These are phyloP conservation scores for Pycnomerus fuliginosus DNA, from an alignment of 2,888 invertebrate species.

Conservation along the genomic window DNA sequence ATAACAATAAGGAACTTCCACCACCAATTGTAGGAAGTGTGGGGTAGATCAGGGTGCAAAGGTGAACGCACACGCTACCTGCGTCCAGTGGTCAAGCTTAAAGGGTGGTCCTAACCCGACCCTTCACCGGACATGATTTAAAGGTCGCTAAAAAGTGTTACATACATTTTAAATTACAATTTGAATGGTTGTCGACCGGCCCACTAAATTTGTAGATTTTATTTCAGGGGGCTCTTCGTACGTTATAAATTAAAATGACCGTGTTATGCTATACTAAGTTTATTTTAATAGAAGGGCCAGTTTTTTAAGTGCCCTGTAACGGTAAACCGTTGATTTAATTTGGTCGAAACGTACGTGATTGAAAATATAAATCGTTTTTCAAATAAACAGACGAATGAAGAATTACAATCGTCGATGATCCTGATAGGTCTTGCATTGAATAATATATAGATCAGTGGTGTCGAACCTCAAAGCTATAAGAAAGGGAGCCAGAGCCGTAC, in stretches of 20 bases:
- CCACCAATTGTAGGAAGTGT: conserved; percentile 30
- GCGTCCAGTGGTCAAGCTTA: conserved; percentile 35
- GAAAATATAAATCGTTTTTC: too few species aligned
- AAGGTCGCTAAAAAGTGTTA: conserved; percentile 47
- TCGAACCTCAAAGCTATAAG: conserved; percentile 5
- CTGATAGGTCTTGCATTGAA: too few species aligned
- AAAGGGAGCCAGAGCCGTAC: conserved; percentile 13
- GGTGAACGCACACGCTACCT: conserved; percentile 37
- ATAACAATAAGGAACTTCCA: conserved; percentile 36
- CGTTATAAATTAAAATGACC: conserved; percentile 46
- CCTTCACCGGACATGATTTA: conserved; percentile 42
- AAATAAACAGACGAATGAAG: too few species aligned
- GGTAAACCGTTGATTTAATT: background rate
- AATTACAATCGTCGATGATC: too few species aligned
- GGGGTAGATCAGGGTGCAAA: conserved; percentile 41
- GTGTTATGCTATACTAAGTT: conserved; percentile 47
- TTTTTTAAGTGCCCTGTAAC: conserved; percentile 19
- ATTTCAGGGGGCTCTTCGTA: conserved; percentile 19
- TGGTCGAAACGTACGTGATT: too few species aligned
- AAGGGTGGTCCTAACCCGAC: conserved; percentile 37
- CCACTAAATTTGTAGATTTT: conserved; percentile 46
- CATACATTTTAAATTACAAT: conserved; percentile 44
- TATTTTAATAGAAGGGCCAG: conserved; percentile 43
- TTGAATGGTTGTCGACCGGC: conserved; percentile 42
- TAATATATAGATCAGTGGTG: conserved; percentile 25